A percentile compares a stretch with the other conserved stretches of the same genome.
Evolutionary conservation across 2,113 vertebrate species (phyloP).

Genomic region (Tretioscincus oriximinensis): DNA sequence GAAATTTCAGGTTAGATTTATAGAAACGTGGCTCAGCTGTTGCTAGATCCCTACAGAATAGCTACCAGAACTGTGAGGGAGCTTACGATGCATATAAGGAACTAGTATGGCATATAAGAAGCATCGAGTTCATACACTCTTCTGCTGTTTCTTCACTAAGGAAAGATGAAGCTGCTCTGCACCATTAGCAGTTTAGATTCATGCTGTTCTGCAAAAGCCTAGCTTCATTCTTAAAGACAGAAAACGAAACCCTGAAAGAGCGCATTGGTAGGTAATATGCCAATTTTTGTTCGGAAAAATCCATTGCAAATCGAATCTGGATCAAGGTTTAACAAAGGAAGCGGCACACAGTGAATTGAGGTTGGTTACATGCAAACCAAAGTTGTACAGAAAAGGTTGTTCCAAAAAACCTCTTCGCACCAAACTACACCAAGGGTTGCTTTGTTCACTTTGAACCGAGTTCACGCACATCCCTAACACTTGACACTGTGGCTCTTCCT

Average conservation of each 20-base stretch:
- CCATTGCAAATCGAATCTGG: neutral
- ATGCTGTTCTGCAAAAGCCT: neutral
- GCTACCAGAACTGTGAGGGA: conserved; percentile 41
- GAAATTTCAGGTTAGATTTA: neutral
- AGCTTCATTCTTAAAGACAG: conserved; percentile 27
- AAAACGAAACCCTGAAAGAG: conserved; percentile 53
- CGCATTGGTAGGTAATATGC: conserved; percentile 33
- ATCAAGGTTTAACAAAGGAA: too few relatives aligned
- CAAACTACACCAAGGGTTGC: too few relatives aligned
- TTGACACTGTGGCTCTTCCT: too few relatives aligned
- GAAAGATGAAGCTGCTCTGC: conserved; percentile 45
- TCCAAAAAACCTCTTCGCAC: too few relatives aligned
- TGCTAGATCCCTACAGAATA: conserved; percentile 53
- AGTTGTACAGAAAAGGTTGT: too few relatives aligned
- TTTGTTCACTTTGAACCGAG: too few relatives aligned
- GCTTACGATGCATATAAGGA: conserved; percentile 18
- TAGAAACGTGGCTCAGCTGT: conserved; percentile 47
- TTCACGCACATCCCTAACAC: too few relatives aligned
- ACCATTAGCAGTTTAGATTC: conserved; percentile 37
- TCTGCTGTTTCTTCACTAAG: conserved; percentile 42
- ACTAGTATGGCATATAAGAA: conserved; percentile 31
- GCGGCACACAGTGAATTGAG: too few relatives aligned
- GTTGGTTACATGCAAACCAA: too few relatives aligned
- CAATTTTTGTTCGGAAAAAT: too few relatives aligned
- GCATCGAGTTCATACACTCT: neutral